phyloP scores from a whole-genome alignment of 2,113 vertebrate genomes.

The Rhabdomys dilectus region DNA sequence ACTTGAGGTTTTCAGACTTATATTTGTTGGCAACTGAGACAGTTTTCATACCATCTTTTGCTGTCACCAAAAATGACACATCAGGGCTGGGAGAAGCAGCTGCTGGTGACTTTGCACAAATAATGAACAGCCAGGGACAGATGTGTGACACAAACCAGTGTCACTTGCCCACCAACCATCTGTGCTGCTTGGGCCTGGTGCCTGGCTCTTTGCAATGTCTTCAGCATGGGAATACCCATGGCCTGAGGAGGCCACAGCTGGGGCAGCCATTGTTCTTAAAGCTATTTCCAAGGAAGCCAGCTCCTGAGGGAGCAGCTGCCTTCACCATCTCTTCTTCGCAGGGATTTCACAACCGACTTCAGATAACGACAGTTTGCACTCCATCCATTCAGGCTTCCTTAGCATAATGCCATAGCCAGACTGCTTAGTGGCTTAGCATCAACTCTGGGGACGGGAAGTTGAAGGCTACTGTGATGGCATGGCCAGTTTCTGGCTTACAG shows the following conservation, averaged over 20 bases:
- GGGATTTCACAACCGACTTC: not conserved
- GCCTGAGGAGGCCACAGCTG: no score
- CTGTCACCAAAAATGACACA: slow-evolving; percentile 15
- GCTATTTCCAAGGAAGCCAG: not conserved
- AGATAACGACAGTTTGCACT: no score
- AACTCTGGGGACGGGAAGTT: no score
- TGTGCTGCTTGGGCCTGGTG: not conserved
- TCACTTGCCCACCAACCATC: not conserved
- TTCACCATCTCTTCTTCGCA: no score
- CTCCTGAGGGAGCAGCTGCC: fast-evolving
- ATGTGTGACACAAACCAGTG: not conserved
- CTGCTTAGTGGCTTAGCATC: not conserved
- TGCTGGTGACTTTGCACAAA: slow-evolving; percentile 6
- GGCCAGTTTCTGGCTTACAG: fast-evolving
- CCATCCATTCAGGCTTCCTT: not conserved
- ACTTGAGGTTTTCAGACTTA: not conserved
- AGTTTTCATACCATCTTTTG: slow-evolving; percentile 19
- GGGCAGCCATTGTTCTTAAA: not conserved
- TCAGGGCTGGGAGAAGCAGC: slow-evolving; percentile 1
- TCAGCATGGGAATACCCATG: not conserved
- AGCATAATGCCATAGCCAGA: not conserved
- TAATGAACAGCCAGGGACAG: not conserved
- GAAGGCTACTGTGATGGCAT: not conserved
- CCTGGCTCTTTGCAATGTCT: not conserved
- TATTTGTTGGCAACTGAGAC: not conserved